Base-by-base conservation (phyloP, 2,888 invertebrate genomes). In the Melanotus villosus region DNA sequence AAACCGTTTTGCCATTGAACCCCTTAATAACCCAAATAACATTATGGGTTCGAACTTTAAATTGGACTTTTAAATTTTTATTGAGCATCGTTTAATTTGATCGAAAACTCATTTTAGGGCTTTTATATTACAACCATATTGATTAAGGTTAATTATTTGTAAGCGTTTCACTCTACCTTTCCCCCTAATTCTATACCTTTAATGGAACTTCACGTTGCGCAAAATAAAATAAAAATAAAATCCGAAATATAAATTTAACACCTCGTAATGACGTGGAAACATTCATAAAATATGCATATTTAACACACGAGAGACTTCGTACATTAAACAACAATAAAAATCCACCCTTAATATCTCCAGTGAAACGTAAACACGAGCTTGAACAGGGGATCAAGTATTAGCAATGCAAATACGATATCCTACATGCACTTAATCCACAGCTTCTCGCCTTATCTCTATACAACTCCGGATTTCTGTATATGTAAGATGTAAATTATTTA, bases 401-500 rank as follows among this genome's bases (percentile, higher is more conserved):
- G 56, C 56, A 56, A 56, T 56, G 56, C 56, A 56, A 56, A 56
- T 56, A 26, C 26, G 50, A 50, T 50, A 50, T 26, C 50, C 50
- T 23, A 23, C 50, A 50, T 50, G 50, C 50, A 50, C 50, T 50
- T 50, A 50, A 50, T 50, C 50, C 26, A 30, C 50, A 50, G 26
- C 50, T 50, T 50, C 50, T 50, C 50, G 50, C 50, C 50, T 50
- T 50, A 50, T 50, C 30, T 50, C n/a, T 43, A 19, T 23, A 30
- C 50, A 23, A 23, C 26, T 23, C 14, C 26, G 14, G 26, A 30
- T 50, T 50, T 14, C 12, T 16, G 26, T 50, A 30, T 21, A 30
- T 16, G 47, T 59, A 41, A 26, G 41, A 60, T 45, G 59, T 32
- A 60, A 60, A 60, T 45, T 60, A 60, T 30, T 60, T 60, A 60